Percentiles rank a stretch among this genome's conserved stretches.
Evolutionary conservation across 2,797 vertebrate species (phyloP).

Genomic region (Lepus townsendii): DNA sequence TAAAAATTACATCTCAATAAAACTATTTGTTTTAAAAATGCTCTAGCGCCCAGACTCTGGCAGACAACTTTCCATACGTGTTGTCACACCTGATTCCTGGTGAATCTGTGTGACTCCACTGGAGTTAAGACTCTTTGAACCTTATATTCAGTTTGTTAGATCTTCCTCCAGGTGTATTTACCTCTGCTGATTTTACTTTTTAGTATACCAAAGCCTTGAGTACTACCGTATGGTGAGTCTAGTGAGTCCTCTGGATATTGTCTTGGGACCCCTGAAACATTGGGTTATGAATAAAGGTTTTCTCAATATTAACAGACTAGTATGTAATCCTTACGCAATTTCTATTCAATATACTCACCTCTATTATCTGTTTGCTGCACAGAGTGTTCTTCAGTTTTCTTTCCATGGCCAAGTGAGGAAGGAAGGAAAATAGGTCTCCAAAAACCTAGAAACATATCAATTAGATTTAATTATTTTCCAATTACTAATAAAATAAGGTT

Average conservation of each 20-base stretch:
- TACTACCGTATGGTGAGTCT: background rate
- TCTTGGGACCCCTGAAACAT: background rate
- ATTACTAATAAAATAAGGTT: slow-evolving; percentile 34
- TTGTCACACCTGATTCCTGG: background rate
- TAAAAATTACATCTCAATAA: slow-evolving; percentile 1
- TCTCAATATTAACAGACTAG: slow-evolving; percentile 21
- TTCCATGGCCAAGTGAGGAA: slow-evolving; percentile 93
- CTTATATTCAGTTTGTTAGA: background rate
- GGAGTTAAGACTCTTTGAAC: background rate
- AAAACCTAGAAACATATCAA: slow-evolving; percentile 92
- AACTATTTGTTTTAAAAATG: background rate
- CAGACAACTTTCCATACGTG: background rate
- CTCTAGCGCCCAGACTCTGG: background rate
- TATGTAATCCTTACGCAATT: slow-evolving; percentile 43
- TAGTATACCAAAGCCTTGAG: slow-evolving; percentile 12
- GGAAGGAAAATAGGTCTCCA: slow-evolving; percentile 95
- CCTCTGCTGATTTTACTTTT: slow-evolving; percentile 29
- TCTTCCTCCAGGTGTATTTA: background rate
- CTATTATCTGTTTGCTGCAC: slow-evolving; percentile 93
- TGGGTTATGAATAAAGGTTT: background rate
- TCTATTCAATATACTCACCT: slow-evolving; percentile 89
- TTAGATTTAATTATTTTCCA: slow-evolving; percentile 70
- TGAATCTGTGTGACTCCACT: background rate
- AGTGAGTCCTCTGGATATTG: background rate
- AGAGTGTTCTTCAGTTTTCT: slow-evolving; percentile 93